phyloP scores from a whole-genome alignment of 2,888 invertebrate genomes.

The Glyphotaelius pellucidus region DNA sequence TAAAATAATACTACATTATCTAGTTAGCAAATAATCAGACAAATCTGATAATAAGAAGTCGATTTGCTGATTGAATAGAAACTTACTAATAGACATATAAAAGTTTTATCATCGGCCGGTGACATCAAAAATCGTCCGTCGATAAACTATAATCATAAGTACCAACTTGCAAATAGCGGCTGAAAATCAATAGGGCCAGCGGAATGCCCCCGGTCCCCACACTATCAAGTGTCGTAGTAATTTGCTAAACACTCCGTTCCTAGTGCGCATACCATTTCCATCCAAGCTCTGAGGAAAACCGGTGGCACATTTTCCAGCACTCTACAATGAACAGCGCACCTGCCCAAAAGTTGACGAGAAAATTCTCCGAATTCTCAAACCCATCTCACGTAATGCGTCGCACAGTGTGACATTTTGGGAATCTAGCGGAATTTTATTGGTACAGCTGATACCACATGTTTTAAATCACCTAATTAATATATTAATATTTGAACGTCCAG shows the following conservation, averaged over 20 bases:
- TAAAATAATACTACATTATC: background rate
- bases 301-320: background rate
- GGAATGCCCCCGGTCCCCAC: background rate
- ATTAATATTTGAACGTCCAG: too few species aligned
- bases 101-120: background rate
- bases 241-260: background rate
- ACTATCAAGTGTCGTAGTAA: background rate
- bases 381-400: background rate
- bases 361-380: background rate
- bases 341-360: background rate
- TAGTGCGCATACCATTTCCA: background rate
- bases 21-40: background rate
- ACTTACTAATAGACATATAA: background rate
- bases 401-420: too few species aligned
- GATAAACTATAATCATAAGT: background rate
- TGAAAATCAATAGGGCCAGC: background rate
- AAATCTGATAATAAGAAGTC: background rate
- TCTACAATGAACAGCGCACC: background rate
- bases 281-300: background rate
- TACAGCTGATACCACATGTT: too few species aligned
- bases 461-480: too few species aligned
- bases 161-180: background rate
- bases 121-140: background rate
- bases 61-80: background rate
- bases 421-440: too few species aligned